Base-by-base conservation (phyloP, 2,888 invertebrate genomes). In the Corbicula japonica region DNA sequence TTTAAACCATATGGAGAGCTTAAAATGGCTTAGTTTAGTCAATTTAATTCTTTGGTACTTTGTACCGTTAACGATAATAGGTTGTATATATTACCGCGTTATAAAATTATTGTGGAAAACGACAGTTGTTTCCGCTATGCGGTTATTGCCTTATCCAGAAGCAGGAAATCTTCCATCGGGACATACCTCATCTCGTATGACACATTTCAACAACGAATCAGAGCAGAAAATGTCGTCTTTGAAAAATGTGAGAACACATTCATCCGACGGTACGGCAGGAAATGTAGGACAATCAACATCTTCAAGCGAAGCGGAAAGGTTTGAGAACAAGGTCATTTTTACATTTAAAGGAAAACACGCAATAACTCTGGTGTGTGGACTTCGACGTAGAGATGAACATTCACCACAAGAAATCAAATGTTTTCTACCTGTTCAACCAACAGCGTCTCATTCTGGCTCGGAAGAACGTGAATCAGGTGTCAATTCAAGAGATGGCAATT, bases 41-140 rank as follows among this genome's bases (percentile, higher is more conserved):
- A 97, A 97, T 94, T 96, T 98, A 89, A 96, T 96, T 6, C 94
- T 97, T 10, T 95, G 97, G 79, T 98, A 97, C 93, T 95, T 97
- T 50, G 95, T 97, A 46, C 98, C 98, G 0, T 94, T 98, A 63
- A 94, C 95, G 62, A 94, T 96, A 65, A 97, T 98, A 95, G 92
- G 93, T 0, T 95, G 96, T 48, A 94, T 97, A 41, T 98, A 98
- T 92, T 96, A 96, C 41, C 95, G 96, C 88, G 97, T 98, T 71
- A 97, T 97, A 2, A 95, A 97, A 30, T 96, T 96, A 0, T 94
- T 98, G 46, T 98, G 97, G 97, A 90, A 95, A 95, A 94, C 92
- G 1, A 60, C 78, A 18, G 76, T 79, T n/a, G 66, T 76, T 2
- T 69, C 72, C 5, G 78, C 76, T 28, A 32, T 76, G 21, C 32